Evolutionary conservation across 2,113 vertebrate species (phyloP).

Genomic region (Uropsilus gracilis): DNA sequence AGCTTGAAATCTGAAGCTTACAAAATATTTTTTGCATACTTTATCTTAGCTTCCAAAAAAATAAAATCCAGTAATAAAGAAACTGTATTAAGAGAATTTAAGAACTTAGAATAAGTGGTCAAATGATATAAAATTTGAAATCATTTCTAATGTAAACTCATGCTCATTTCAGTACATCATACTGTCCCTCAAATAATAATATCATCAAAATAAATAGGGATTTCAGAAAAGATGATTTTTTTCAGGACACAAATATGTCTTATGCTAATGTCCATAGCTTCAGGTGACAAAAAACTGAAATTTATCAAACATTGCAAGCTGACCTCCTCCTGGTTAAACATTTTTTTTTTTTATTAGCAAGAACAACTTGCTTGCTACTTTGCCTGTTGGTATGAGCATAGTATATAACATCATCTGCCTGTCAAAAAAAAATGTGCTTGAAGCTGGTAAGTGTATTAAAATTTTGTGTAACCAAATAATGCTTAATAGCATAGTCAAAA

Average conservation of each 20-base stretch:
- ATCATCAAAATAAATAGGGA: neutral
- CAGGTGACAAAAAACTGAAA: neutral
- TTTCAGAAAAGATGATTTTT: neutral
- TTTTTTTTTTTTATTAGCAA: constrained; percentile 4
- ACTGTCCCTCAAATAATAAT: neutral
- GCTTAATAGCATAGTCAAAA: neutral
- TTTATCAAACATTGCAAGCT: constrained; percentile 29
- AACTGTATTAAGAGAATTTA: neutral
- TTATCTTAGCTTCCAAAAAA: neutral
- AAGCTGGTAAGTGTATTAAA: constrained; percentile 66
- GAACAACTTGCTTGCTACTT: neutral
- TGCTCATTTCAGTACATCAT: neutral
- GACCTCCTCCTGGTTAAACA: neutral
- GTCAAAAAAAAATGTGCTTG: constrained; percentile 53
- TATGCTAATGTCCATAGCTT: neutral
- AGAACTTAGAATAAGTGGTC: neutral
- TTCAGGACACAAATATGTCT: neutral
- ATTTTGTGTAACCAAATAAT: neutral
- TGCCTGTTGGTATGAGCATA: neutral
- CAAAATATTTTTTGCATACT: neutral
- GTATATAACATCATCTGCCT: neutral
- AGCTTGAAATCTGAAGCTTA: neutral
- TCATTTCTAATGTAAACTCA: neutral
- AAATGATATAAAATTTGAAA: neutral
- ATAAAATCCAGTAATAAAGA: neutral